A percentile compares a stretch with the other conserved stretches of the same genome.
These are phyloP conservation scores for Drosophila ustulata DNA, from an alignment of 2,888 invertebrate species.

Conservation along the genomic window DNA sequence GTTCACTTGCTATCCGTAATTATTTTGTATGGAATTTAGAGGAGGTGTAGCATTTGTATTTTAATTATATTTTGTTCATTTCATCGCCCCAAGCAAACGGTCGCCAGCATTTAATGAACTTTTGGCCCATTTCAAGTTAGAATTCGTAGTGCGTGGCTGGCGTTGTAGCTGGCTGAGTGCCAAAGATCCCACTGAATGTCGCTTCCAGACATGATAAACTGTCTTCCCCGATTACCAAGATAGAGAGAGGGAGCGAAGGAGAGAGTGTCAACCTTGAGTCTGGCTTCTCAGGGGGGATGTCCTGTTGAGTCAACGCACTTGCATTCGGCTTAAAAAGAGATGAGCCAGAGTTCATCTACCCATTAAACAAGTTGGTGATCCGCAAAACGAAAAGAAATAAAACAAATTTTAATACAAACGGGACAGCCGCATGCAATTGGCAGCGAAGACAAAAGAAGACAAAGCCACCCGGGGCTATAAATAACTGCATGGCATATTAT, in stretches of 20 bases:
- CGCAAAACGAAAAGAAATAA: constrained; percentile 15
- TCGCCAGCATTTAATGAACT: constrained; percentile 62
- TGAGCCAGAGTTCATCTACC: constrained; percentile 63
- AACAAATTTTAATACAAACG: constrained; percentile 43
- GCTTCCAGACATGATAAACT: constrained; percentile 9
- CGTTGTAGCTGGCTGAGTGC: constrained; percentile 30
- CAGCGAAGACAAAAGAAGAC: constrained; percentile 37
- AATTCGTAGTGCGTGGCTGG: constrained; percentile 27
- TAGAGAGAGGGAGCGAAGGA: not conserved
- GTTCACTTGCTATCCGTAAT: constrained; percentile 27
- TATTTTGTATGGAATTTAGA: constrained; percentile 33
- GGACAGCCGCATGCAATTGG: constrained; percentile 41
- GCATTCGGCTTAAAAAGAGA: constrained; percentile 1
- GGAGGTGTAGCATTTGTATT: constrained; percentile 29
- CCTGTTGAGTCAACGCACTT: constrained; percentile 38
- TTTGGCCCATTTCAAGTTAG: constrained; percentile 72
- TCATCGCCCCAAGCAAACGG: constrained; percentile 38
- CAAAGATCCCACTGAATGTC: constrained; percentile 16
- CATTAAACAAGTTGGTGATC: constrained; percentile 36
- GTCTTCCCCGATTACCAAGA: not conserved
- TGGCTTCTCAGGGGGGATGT: not conserved
- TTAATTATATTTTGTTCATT: constrained; percentile 42
- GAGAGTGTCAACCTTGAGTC: constrained; percentile 42
- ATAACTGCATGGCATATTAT: constrained; percentile 71
- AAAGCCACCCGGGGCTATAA: constrained; percentile 64